phyloP scores from a whole-genome alignment of 2,888 invertebrate species.

The Bombyx huttoni region DNA sequence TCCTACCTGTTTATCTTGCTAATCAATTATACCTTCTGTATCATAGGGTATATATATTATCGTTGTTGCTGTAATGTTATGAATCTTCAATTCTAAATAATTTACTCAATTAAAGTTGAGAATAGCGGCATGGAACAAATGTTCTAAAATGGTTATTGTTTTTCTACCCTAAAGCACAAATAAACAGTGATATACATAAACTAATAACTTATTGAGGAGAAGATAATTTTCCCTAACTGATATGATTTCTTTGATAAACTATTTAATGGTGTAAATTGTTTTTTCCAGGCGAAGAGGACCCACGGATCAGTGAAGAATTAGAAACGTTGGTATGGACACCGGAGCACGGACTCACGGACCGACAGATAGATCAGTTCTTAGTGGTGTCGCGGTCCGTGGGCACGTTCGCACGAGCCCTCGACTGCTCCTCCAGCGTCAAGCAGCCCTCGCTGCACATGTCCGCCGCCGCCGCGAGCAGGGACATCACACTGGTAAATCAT shows the following conservation, averaged over 20 bases:
- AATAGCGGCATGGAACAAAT: too few relatives aligned
- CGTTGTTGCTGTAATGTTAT: too few relatives aligned
- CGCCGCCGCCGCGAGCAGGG: conserved; percentile 98
- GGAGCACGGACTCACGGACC: conserved; percentile 89
- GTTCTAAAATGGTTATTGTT: too few relatives aligned
- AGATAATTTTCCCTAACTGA: too few relatives aligned
- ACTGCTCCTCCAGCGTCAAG: conserved; percentile 98
- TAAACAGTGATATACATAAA: too few relatives aligned
- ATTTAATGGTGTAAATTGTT: not conserved
- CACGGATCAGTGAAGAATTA: conserved; percentile 80
- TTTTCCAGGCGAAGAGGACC: conserved; percentile 72
- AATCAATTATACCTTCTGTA: too few relatives aligned
- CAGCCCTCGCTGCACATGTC: conserved; percentile 99
- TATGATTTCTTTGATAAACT: not conserved
- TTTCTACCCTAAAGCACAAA: too few relatives aligned
- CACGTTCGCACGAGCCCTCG: conserved; percentile 98
- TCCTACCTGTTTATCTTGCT: too few relatives aligned
- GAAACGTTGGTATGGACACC: conserved; percentile 97
- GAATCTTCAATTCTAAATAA: too few relatives aligned
- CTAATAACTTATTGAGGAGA: too few relatives aligned
- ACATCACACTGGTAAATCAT: conserved; percentile 88
- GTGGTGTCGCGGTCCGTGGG: conserved; percentile 96
- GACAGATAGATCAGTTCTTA: conserved; percentile 98
- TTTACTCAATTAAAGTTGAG: too few relatives aligned
- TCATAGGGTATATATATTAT: too few relatives aligned